phyloP scores from a whole-genome alignment of 2,113 vertebrate species.

The Isichthys henryi region DNA sequence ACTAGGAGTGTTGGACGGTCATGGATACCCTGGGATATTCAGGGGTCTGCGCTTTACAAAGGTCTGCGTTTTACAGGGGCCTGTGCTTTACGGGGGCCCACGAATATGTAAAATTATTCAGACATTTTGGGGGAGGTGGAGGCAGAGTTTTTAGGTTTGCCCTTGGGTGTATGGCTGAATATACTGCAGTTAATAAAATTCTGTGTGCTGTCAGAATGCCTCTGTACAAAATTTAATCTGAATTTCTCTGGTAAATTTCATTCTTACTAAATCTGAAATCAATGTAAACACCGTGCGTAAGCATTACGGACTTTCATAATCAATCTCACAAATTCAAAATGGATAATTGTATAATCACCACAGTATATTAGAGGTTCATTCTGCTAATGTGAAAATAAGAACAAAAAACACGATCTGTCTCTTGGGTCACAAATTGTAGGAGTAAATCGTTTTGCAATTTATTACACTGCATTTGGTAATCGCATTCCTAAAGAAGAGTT shows the following conservation, averaged over 20 bases:
- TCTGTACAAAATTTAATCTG: not conserved
- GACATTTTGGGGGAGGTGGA: not conserved
- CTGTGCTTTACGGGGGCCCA: not conserved
- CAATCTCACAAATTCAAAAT: not conserved
- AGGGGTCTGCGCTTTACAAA: not conserved
- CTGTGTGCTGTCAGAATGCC: not conserved
- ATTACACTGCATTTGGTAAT: not conserved
- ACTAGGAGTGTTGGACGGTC: not conserved
- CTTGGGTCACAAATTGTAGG: not conserved
- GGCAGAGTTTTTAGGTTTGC: not conserved
- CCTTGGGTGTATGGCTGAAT: not conserved
- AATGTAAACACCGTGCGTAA: not conserved
- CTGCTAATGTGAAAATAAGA: not conserved
- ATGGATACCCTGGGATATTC: not conserved
- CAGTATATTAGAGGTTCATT: not conserved
- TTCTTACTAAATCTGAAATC: not conserved
- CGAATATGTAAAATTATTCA: not conserved
- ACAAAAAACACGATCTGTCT: not conserved
- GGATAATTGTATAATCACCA: not conserved
- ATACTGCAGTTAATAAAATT: not conserved
- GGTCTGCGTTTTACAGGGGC: not conserved
- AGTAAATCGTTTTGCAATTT: not conserved
- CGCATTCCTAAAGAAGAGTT: slow-evolving; percentile 13
- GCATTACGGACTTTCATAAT: not conserved
- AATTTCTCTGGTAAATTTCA: not conserved